phyloP scores from a whole-genome alignment of 2,797 vertebrate species.

The Brotula barbata region DNA sequence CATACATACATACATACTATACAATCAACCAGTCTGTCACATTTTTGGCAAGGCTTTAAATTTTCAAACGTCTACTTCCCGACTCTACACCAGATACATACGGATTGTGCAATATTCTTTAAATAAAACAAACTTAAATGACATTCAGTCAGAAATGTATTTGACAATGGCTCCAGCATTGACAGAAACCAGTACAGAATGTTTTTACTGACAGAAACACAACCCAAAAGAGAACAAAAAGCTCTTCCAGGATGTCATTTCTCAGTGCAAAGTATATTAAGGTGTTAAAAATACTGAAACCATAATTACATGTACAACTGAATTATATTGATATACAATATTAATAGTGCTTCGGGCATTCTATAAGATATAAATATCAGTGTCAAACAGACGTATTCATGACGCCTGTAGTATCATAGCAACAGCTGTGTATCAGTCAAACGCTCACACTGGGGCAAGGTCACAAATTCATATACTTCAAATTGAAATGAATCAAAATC shows the following conservation, averaged over 20 bases:
- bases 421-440: constrained; percentile 15
- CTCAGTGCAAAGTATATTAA: constrained; percentile 68
- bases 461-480: constrained; percentile 34
- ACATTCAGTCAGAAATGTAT: constrained; percentile 56
- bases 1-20: constrained; percentile 55
- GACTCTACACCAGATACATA: constrained; percentile 45
- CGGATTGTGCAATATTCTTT: constrained; percentile 61
- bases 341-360: constrained; percentile 40
- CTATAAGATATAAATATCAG: constrained; percentile 32
- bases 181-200: constrained; percentile 47
- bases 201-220: constrained; percentile 36
- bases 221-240: constrained; percentile 11
- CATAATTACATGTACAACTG: constrained; percentile 17
- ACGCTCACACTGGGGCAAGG: constrained; percentile 12
- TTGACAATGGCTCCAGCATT: constrained; percentile 41
- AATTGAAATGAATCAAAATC: constrained; percentile 53
- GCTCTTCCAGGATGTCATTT: constrained; percentile 33
- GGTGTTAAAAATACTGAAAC: constrained; percentile 47
- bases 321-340: constrained; percentile 34
- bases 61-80: constrained; percentile 44
- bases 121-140: constrained; percentile 43
- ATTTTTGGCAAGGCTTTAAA: constrained; percentile 66
- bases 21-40: constrained; percentile 76
- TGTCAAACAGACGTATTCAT: constrained; percentile 18
- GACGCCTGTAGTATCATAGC: constrained; percentile 12